Evolutionary conservation across 2,797 vertebrate species (phyloP).

Genomic region (Sebastiscus albofasciatus): DNA sequence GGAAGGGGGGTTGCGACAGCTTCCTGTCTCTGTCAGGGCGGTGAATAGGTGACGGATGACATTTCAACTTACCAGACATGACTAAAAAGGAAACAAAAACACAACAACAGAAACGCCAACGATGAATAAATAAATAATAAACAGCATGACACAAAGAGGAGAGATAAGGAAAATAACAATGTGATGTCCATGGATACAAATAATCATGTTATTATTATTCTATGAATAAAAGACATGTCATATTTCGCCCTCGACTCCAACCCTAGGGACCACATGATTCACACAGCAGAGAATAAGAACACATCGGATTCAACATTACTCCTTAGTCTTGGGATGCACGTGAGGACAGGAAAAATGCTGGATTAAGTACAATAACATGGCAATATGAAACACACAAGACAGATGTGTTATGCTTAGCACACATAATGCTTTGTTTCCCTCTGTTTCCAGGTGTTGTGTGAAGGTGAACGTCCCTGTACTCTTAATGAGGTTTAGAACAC

Average conservation of each 20-base stretch:
- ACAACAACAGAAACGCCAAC: conserved; percentile 81
- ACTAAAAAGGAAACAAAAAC: conserved; percentile 94
- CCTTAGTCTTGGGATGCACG: not conserved
- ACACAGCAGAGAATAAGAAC: conserved; percentile 7
- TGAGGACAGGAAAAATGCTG: conserved; percentile 26
- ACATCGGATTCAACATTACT: conserved; percentile 9
- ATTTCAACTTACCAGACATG: conserved; percentile 99
- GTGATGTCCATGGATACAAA: conserved; percentile 62
- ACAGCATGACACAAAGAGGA: conserved; percentile 61
- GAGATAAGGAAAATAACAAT: conserved; percentile 59
- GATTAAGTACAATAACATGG: conserved; percentile 7
- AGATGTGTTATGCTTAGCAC: conserved; percentile 36
- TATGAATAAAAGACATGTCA: conserved; percentile 46
- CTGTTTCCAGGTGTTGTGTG: conserved; percentile 44
- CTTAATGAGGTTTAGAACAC: conserved; percentile 50
- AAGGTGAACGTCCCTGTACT: conserved; percentile 42
- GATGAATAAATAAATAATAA: conserved; percentile 87
- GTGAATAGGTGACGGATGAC: conserved; percentile 96
- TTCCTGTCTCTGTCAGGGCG: conserved; percentile 93
- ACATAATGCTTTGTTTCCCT: conserved; percentile 17
- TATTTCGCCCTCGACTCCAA: conserved; percentile 18
- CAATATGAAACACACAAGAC: conserved; percentile 29
- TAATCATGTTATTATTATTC: conserved; percentile 48
- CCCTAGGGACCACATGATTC: conserved; percentile 11
- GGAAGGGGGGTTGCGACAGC: conserved; percentile 89